Evolutionary conservation across 1,140 invertebrate species (phyloP), one percentile per base, ranked within the genome.

Genomic region (Cyclargus thomasi): DNA sequence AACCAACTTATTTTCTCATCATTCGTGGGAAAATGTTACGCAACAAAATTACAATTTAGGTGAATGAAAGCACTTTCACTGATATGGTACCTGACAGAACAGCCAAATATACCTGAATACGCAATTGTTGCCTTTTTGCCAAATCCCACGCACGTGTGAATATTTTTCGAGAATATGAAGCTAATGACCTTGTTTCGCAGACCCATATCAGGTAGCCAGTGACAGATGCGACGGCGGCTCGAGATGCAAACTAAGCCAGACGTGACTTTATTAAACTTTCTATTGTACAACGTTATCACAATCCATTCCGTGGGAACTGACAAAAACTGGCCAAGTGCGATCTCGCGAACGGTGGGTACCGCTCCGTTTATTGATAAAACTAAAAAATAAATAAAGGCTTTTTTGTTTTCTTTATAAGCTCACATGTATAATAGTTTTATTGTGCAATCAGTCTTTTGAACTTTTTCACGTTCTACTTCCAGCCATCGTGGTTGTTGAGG

Each of bases 181-280:
- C 64, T 72, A 74, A 73, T 79, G 73, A 76, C 73, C 77, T 73
- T 70, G 73, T 75, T 78, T 72, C 62, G 65, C 66, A 70, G 55
- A 70, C 68, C 70, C 63, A 75, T 83, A 83, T 87, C 85, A 85
- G 78, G 77, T 88, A 86, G 76, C 75, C 65, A 53, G 70, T 72
- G 72, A 79, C 84, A 88, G 83, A 85, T 86, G 84, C 72, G 73
- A 59, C 72, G 74, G 79, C 76, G 75, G 78, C 75, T 69, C 75
- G 67, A 80, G 79, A 85, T 85, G 86, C 86, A 85, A 85, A 86
- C 79, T 82, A 80, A 85, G 79, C 74, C 80, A 81, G 77, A 86
- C 84, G 85, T 86, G 84, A 88, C 83, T 86, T 71, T 75, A 76
- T 76, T 74, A 75, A 73, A 85, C 80, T 88, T 86, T 88, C 86